A percentile compares a stretch with the other conserved stretches of the same genome.
Conservation (phyloP, 2,113 vertebrate species). For the Odobenus rosmarus region DNA sequence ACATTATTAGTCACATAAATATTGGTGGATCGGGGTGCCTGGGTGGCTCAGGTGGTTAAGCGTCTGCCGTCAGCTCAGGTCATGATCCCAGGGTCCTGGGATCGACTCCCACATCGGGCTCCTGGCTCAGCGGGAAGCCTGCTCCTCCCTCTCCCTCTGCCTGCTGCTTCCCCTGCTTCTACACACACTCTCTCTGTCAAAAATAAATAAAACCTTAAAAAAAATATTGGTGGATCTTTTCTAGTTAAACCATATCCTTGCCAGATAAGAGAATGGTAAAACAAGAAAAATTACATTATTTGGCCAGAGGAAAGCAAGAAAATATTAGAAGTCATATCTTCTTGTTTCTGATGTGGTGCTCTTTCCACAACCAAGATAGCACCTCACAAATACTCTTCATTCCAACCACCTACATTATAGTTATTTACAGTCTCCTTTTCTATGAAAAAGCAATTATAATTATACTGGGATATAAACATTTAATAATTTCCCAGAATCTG, state of each 20-base stretch:
- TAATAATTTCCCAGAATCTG: conserved; percentile 1
- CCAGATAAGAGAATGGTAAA: background rate
- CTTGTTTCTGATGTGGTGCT: conserved; percentile 6
- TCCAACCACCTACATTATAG: background rate
- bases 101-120: too few relatives aligned
- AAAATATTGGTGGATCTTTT: background rate
- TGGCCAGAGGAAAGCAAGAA: background rate
- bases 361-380: background rate
- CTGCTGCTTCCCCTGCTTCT: too few relatives aligned
- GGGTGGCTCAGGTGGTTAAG: too few relatives aligned
- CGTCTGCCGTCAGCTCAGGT: too few relatives aligned
- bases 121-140: too few relatives aligned
- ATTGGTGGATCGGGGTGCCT: background rate
- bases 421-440: background rate
- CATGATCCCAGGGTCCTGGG: too few relatives aligned
- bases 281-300: background rate
- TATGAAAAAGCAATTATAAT: background rate
- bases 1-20: background rate
- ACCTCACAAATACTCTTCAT: background rate
- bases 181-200: too few relatives aligned
- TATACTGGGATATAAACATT: background rate
- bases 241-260: background rate
- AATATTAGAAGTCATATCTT: background rate
- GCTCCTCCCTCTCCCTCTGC: too few relatives aligned
- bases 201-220: too few relatives aligned